Conservation (phyloP, 2,113 vertebrate genomes). For the Strigops habroptila region DNA sequence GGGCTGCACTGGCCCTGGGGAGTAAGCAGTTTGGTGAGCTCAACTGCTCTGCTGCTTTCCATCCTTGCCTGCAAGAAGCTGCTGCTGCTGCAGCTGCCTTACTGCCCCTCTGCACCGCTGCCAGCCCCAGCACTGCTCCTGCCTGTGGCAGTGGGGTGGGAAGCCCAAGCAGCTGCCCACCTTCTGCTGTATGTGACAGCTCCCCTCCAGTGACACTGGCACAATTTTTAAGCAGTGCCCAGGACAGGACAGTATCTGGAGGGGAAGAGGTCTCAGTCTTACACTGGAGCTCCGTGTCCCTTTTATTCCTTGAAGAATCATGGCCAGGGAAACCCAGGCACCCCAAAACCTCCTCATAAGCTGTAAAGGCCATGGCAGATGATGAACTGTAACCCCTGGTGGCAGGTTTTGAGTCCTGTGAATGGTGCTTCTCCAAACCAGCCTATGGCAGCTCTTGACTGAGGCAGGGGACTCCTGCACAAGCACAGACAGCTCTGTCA, state of each 20-base stretch:
- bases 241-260: background rate
- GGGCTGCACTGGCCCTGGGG: background rate
- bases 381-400: background rate
- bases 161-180: background rate
- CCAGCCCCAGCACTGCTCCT: rapidly evolving
- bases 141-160: rapidly evolving
- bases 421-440: background rate
- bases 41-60: background rate
- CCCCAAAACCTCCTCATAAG: background rate
- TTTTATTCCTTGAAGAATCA: background rate
- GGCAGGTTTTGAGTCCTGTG: background rate
- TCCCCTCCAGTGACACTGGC: background rate
- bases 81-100: rapidly evolving
- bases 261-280: background rate
- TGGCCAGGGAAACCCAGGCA: background rate
- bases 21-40: too few relatives aligned
- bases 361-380: background rate
- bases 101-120: background rate
- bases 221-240: rapidly evolving
- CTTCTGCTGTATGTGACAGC: background rate
- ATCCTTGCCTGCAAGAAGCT: background rate
- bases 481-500: background rate
- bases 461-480: rapidly evolving
- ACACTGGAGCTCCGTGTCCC: background rate
- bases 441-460: background rate